phyloP scores from a whole-genome alignment of 1,140 invertebrate genomes.

The Drosophila tsacasi region DNA sequence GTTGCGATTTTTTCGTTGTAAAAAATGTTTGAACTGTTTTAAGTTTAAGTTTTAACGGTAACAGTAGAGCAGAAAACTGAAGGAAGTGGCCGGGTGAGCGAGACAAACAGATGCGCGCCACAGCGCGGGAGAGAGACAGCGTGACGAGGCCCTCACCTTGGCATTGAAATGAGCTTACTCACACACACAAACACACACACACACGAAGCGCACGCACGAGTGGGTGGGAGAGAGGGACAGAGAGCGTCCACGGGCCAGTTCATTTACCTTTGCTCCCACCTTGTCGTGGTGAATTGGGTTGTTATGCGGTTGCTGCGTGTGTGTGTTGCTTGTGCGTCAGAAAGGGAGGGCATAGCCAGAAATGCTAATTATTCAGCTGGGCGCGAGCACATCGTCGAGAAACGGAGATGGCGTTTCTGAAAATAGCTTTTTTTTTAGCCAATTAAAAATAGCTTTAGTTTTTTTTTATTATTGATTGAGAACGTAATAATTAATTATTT shows the following conservation, averaged over 20 bases:
- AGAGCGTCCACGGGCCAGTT: conserved; percentile 41
- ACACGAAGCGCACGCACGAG: conserved; percentile 11
- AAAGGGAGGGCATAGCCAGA: conserved; percentile 36
- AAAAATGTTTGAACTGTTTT: conserved; percentile 85
- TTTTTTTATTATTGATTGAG: background rate
- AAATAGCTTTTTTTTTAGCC: background rate
- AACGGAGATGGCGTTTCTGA: background rate
- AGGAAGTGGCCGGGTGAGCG: conserved; percentile 46
- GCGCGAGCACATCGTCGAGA: background rate
- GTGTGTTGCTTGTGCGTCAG: conserved; percentile 34
- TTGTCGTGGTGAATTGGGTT: conserved; percentile 62
- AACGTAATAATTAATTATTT: background rate
- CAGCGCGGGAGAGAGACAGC: conserved; percentile 28
- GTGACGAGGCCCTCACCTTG: conserved; percentile 61
- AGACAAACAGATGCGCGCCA: conserved; percentile 5
- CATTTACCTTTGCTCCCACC: conserved; percentile 64
- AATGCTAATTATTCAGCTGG: conserved; percentile 40
- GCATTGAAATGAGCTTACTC: conserved; percentile 64
- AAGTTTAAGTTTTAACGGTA: conserved; percentile 85
- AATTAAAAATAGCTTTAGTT: background rate
- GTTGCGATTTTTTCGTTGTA: conserved; percentile 69
- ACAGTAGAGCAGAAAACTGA: conserved; percentile 72
- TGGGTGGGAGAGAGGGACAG: conserved; percentile 7
- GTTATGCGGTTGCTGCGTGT: conserved; percentile 18
- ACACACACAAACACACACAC: conserved; percentile 15